Evolutionary conservation across 2,797 vertebrate species (phyloP).

Genomic region (Tinamus major): DNA sequence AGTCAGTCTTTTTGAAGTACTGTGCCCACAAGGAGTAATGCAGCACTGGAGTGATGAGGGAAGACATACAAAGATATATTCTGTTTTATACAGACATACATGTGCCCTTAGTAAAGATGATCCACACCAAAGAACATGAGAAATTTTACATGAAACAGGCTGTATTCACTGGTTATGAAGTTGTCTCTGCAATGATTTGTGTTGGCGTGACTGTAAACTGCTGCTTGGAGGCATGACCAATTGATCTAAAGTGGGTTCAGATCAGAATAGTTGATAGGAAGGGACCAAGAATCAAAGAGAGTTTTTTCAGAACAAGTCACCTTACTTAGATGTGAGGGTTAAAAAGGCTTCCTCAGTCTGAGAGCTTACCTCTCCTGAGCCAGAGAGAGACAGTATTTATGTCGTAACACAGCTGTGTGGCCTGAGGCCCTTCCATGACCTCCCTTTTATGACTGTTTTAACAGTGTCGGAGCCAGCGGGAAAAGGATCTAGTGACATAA

Average conservation of each 20-base stretch:
- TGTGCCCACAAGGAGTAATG: not conserved
- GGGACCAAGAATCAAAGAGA: not conserved
- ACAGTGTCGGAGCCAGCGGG: not conserved
- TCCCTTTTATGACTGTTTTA: not conserved
- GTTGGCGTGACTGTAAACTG: not conserved
- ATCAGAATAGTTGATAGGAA: not conserved
- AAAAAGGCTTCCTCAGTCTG: not conserved
- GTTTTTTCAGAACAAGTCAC: not conserved
- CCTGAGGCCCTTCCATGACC: not conserved
- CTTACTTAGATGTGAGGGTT: not conserved
- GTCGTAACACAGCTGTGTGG: rapidly evolving
- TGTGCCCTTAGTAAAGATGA: not conserved
- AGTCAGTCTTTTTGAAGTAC: not conserved
- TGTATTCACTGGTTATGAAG: not conserved
- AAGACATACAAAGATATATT: not conserved
- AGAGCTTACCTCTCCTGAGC: not conserved
- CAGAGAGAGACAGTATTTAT: not conserved
- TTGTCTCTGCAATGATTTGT: not conserved
- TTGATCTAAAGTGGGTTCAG: not conserved
- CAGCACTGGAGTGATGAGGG: not conserved
- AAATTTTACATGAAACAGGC: not conserved
- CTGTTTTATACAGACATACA: not conserved
- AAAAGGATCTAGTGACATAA: not conserved
- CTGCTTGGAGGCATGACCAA: not conserved
- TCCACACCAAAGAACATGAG: not conserved